Base-by-base conservation (phyloP, 2,797 vertebrate genomes). In the Liparis tanakae region DNA sequence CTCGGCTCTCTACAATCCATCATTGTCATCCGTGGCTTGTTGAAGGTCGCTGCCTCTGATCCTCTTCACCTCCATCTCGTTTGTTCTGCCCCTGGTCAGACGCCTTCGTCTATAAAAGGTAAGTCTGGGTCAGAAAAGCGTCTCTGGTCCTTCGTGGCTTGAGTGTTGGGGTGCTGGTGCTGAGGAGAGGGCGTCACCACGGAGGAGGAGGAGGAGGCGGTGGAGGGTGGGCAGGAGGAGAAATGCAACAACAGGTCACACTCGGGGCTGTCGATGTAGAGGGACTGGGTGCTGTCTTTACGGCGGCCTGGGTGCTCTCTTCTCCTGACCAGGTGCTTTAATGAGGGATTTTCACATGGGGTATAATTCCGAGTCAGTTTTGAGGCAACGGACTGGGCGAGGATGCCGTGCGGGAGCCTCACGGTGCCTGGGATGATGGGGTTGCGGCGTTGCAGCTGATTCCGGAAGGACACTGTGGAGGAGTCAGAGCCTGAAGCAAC, bases 51-150 rank as follows among this genome's bases (percentile, higher is more conserved):
- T 62, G 70, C 34, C 41, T 18, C 48, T 10, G 39, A 48, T 37
- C 20, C 22, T 73, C 39, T 51, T 61, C 25, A 20, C 55, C 15
- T 72, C 41, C 15, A 4, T 70, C 37, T 34, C 25, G 12, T 41
- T 9, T 12, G 46, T 7, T 74, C 14, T 17, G 18, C 22, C 53
- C 53, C 58, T 6, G 12, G 14, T 91, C 80, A 91, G 20, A 87
- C 81, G 17, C 91, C 89, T 33, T 94, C 91, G 17, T 95, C 92
- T 43, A 90, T 76, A 51, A 82, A 91, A 5, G 94, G 90, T 72
- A 96, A 70, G 85, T 96, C 95, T 0, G 96, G 96, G 75, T 98
- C 95, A 0, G 97, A 98, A 92, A 96, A 97, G 53, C 95, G 95
- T 79, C 96, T 94, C 66, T 93, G 89, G 68, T 91, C 83, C 66